These are phyloP conservation scores for Cariama cristata DNA, from an alignment of 2,113 vertebrate genomes.

Conservation along the genomic window DNA sequence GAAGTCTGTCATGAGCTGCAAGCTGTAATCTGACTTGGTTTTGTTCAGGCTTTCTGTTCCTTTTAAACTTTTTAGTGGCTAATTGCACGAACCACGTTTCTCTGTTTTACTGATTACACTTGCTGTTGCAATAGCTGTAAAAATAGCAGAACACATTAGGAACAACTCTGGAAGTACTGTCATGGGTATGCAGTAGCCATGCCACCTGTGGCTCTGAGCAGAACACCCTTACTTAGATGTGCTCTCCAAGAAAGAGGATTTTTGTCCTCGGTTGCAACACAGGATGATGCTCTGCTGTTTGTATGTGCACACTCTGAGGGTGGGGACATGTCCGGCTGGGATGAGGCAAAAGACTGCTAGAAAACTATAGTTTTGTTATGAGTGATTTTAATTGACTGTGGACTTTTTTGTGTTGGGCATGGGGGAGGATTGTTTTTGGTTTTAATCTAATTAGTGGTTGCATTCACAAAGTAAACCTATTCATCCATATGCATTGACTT, in stretches of 20 bases:
- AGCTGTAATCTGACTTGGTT: neutral
- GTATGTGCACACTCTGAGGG: fast-evolving
- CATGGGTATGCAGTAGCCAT: neutral
- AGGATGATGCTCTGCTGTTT: neutral
- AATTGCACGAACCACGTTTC: neutral
- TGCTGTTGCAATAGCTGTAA: neutral
- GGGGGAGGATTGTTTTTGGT: neutral
- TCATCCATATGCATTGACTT: neutral
- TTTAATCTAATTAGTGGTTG: neutral
- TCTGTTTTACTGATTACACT: neutral
- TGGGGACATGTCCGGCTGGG: neutral
- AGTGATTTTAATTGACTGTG: neutral
- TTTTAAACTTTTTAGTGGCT: neutral
- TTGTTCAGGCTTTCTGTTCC: neutral
- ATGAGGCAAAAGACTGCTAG: neutral
- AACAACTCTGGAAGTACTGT: neutral
- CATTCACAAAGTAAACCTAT: neutral
- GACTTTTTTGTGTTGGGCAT: neutral
- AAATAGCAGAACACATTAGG: neutral
- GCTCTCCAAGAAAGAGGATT: neutral
- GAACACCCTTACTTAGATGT: neutral
- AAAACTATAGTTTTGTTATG: neutral
- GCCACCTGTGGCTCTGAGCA: neutral
- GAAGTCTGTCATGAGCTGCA: neutral
- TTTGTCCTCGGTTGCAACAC: neutral